These are phyloP conservation scores for Astreopora myriophthalma DNA, from an alignment of 64 coral and sea anemone species.

Conservation along the genomic window DNA sequence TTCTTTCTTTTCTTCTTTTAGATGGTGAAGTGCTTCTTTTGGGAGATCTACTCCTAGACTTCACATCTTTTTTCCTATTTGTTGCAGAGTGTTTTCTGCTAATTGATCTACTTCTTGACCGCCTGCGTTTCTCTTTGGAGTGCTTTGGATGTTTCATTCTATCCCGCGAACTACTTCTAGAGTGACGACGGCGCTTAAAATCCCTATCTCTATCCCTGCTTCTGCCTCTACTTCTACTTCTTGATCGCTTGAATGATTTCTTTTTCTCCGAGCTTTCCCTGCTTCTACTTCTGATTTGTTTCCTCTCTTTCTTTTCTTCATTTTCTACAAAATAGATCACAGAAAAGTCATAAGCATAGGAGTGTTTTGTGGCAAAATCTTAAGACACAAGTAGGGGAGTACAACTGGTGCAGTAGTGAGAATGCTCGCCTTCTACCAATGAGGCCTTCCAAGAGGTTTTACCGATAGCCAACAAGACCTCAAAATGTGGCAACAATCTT, in stretches of 20 bases:
- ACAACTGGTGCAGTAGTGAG: too few relatives aligned
- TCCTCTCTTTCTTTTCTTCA: constrained; percentile 5
- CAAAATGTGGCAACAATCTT: too few relatives aligned
- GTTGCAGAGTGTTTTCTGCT: neutral
- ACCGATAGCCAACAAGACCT: too few relatives aligned
- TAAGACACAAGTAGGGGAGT: too few relatives aligned
- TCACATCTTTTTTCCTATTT: neutral
- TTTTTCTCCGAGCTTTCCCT: neutral
- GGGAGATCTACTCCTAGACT: constrained; percentile 13
- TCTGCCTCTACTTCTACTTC: constrained; percentile 33
- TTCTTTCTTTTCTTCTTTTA: constrained; percentile 17
- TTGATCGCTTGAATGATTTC: neutral
- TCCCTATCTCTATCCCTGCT: constrained; percentile 8
- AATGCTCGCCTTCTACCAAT: too few relatives aligned
- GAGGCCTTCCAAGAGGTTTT: too few relatives aligned
- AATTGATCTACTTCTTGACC: constrained; percentile 22
- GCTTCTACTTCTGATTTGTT: constrained; percentile 3
- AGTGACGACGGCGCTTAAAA: neutral
- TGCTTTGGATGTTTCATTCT: neutral
- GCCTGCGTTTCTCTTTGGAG: neutral
- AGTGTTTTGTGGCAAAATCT: too few relatives aligned
- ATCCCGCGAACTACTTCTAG: constrained; percentile 12
- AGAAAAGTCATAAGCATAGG: neutral
- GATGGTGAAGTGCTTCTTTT: constrained; percentile 2
- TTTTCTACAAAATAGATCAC: neutral